Evolutionary conservation across 2,797 vertebrate species (phyloP), one percentile per base, ranked within the genome.

Genomic region (Spondyliosoma cantharus): DNA sequence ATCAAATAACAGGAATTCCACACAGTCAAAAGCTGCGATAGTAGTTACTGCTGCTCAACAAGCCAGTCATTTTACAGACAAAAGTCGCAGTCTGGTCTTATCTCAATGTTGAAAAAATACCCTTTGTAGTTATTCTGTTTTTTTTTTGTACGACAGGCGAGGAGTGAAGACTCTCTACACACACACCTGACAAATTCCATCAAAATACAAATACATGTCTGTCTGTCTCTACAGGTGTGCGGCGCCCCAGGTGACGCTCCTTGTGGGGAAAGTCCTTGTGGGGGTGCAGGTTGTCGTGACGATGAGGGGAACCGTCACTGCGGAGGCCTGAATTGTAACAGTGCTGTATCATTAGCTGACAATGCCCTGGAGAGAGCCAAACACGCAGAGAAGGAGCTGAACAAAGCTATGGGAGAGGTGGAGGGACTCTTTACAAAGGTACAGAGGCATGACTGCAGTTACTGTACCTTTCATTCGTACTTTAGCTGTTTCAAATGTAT

Each of bases 231-330:
- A 43, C 92, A 99, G 98, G 96, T 99, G 20, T 99, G 98, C 0
- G 98, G 98, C 5, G 92, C 92, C 0, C 93, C 90, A 0, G 96
- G 96, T 1, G 94, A 98, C 0, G 93, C 91, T 46, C 96, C 96
- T n/a, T 99, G 98, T 42, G 91, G 91, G 0, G 96, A 96, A 54
- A 97, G 96, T 85, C 96, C 96, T 4, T 99, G 98, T 1, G 98
- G 98, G 1, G 98, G 97, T 29, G 97, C 97, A 0, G 96, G 97
- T 53, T 99, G 98, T 92, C 96, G 90, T 15, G 97, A 99, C 0
- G 98, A 98, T 66, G 96, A 97, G 0, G 97, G 97, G 1, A 93
- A 94, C 61, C 94, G 85, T 5, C 97, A 95, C 90, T 99, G 98
- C 0, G 98, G 98, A 1, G 98, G 98, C 45, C 93, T 98, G 65